These are phyloP conservation scores for Crax fasciolata DNA, from an alignment of 2,797 vertebrate genomes.

Conservation along the genomic window DNA sequence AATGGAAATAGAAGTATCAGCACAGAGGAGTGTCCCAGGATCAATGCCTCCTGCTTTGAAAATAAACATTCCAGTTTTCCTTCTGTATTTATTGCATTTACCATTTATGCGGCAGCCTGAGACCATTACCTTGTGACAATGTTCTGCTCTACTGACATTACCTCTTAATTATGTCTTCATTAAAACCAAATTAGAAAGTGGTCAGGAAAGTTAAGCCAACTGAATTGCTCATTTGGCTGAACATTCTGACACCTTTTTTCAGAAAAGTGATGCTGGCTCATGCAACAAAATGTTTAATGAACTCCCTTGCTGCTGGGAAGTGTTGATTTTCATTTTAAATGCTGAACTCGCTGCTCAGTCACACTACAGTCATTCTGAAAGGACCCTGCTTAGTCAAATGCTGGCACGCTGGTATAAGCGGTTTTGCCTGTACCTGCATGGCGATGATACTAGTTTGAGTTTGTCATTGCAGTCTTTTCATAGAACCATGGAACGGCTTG, in stretches of 20 bases:
- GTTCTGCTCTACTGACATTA: slow-evolving; percentile 72
- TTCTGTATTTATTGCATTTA: slow-evolving; percentile 61
- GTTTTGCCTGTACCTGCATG: not conserved
- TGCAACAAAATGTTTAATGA: slow-evolving; percentile 48
- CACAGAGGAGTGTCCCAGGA: slow-evolving; percentile 54
- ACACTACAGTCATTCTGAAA: not conserved
- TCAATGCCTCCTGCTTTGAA: slow-evolving; percentile 65
- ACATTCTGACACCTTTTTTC: slow-evolving; percentile 38
- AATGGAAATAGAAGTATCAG: slow-evolving; percentile 46
- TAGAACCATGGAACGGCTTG: not conserved
- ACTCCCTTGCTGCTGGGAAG: slow-evolving; percentile 24
- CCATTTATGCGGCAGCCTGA: slow-evolving; percentile 65
- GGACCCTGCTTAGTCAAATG: not conserved
- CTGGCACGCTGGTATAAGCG: not conserved
- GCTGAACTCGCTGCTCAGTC: slow-evolving; percentile 29
- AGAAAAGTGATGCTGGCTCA: slow-evolving; percentile 42
- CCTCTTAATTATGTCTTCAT: slow-evolving; percentile 82
- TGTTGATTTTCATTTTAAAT: slow-evolving; percentile 61
- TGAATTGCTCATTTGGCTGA: slow-evolving; percentile 73
- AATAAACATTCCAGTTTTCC: slow-evolving; percentile 49
- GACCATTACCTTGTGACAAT: slow-evolving; percentile 54
- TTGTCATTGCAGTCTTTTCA: not conserved
- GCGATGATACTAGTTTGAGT: not conserved
- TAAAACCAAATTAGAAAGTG: slow-evolving; percentile 73
- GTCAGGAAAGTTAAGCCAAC: slow-evolving; percentile 72